These are phyloP conservation scores for Chydorus sphaericus DNA, from an alignment of 2,888 invertebrate species.

Conservation along the genomic window DNA sequence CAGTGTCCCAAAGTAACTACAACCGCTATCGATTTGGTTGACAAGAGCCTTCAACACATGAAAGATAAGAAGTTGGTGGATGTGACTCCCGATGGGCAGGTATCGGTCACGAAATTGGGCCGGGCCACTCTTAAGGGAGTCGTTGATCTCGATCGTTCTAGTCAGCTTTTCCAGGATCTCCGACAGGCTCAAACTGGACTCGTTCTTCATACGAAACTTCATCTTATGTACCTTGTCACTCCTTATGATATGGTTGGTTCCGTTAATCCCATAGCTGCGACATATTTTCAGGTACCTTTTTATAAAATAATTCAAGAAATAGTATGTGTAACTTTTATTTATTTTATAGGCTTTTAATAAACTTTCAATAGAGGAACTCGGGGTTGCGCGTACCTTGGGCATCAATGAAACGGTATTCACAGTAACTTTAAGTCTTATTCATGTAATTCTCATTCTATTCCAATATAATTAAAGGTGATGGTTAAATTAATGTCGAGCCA, in stretches of 20 bases:
- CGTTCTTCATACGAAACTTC: slow-evolving; percentile 64
- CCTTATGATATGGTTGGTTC: slow-evolving; percentile 51
- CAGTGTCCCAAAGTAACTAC: not conserved
- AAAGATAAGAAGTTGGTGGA: slow-evolving; percentile 1
- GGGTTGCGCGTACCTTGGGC: slow-evolving; percentile 57
- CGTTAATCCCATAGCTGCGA: slow-evolving; percentile 35
- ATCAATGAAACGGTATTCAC: slow-evolving; percentile 58
- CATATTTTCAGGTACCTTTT: slow-evolving; percentile 46
- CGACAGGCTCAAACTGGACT: slow-evolving; percentile 53
- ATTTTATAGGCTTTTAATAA: slow-evolving; percentile 39
- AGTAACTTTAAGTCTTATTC: slow-evolving; percentile 10
- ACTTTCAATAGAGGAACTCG: slow-evolving; percentile 46
- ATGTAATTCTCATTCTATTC: not conserved
- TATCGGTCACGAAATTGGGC: slow-evolving; percentile 23
- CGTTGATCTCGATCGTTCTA: slow-evolving; percentile 6
- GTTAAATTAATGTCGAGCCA: slow-evolving; percentile 11
- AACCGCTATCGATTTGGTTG: slow-evolving; percentile 2
- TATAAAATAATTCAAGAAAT: not conserved
- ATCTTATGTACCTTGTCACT: slow-evolving; percentile 74
- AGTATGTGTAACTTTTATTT: slow-evolving; percentile 10
- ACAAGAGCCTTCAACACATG: not conserved
- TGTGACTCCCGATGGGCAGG: slow-evolving; percentile 14
- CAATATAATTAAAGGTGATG: no score
- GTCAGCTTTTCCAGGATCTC: slow-evolving; percentile 52
- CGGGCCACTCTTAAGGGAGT: slow-evolving; percentile 24